Evolutionary conservation across 92 coral and sea anemone species (phyloP).

Genomic region (Bergia sp.): DNA sequence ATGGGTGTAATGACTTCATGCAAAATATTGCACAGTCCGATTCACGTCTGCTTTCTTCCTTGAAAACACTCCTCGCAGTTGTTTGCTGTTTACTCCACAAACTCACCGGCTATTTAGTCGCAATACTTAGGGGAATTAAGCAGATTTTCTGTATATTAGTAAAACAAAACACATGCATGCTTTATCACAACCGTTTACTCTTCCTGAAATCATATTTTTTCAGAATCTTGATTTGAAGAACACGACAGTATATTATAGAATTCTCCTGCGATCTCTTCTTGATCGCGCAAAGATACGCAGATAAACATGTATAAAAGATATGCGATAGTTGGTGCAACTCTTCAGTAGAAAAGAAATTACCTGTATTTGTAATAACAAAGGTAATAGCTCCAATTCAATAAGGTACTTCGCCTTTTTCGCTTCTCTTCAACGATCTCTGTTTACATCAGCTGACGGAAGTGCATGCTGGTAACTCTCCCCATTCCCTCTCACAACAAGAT

Average conservation of each 20-base stretch:
- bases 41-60: slow-evolving; percentile 28
- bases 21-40: slow-evolving; percentile 46
- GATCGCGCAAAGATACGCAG: not conserved
- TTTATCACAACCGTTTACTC: not conserved
- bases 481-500: slow-evolving; percentile 9
- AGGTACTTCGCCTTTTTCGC: not conserved
- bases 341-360: not conserved
- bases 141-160: not conserved
- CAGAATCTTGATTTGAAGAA: not conserved
- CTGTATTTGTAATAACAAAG: not conserved
- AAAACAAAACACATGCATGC: not conserved
- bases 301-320: not conserved
- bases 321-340: not conserved
- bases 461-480: slow-evolving; percentile 37
- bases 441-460: slow-evolving; percentile 39
- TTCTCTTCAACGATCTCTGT: slow-evolving; percentile 10
- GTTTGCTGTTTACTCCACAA: not conserved
- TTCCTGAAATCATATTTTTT: not conserved
- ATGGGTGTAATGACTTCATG: slow-evolving; percentile 98
- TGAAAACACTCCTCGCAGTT: not conserved
- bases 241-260: not conserved
- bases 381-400: not conserved
- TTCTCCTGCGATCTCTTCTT: not conserved
- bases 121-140: not conserved
- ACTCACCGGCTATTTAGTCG: not conserved